Evolutionary conservation across 2,113 vertebrate genomes (phyloP), one percentile per base, ranked within the genome.

Genomic region (Pao palembangensis): DNA sequence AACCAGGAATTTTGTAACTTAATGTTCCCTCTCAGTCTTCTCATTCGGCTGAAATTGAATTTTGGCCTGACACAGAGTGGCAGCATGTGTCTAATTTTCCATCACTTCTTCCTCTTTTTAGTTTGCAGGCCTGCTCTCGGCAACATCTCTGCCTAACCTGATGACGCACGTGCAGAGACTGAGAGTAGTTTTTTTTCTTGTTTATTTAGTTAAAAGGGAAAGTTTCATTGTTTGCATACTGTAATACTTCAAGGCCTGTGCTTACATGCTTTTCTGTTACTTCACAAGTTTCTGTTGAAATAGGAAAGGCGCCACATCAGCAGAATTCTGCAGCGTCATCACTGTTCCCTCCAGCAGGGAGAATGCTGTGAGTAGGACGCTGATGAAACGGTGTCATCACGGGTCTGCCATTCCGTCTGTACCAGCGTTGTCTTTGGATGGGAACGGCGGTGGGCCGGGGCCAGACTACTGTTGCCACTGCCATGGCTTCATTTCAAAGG

Each of bases 351-450:
- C 54, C 66, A 69, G 51, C 48, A 61, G 34, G 0, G 20, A 51
- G 38, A 3, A 1, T 16, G 59, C 72, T 31, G 44, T 19, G 11
- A 16, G 13, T 13, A 48, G 12, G 47, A 51, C 69, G 48, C 58
- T 21, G 56, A 51, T 71, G 55, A 20, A 59, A 48, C 56, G 46
- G 84, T 81, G 81, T 79, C 79, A 79, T 81, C 75, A 79, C 73
- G 60, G 63, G 73, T 76, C 73, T 81, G 77, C 74, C 82, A 21
- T 61, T 76, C 58, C 54, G 80, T 85, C 83, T 88, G 85, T 78
- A 81, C 86, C 81, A 88, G 85, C 82, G 83, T 90, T 92, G 84
- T 88, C 80, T 90, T 91, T 90, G 88, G 87, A 89, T 12, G 8
- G 25, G 61, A 42, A 23, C 51, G 21, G 16, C 66, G 55, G 58